Percentiles rank a stretch among this genome's conserved stretches.
phyloP scores from a whole-genome alignment of 2,113 vertebrate genomes.

The Apodemus sylvaticus region DNA sequence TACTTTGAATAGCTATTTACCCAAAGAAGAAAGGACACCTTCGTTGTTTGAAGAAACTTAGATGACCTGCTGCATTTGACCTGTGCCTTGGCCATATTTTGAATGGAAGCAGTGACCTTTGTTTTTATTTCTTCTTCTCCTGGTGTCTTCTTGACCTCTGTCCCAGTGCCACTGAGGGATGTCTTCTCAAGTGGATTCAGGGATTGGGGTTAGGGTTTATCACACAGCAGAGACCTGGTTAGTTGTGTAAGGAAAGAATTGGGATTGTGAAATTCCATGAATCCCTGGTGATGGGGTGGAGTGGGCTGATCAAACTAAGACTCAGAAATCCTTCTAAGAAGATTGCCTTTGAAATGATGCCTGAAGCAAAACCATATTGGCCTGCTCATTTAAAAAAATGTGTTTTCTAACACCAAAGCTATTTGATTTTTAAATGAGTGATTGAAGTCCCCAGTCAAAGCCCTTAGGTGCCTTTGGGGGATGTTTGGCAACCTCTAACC shows the following conservation, averaged over 20 bases:
- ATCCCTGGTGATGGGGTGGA: neutral
- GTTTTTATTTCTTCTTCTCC: neutral
- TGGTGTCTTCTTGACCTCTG: neutral
- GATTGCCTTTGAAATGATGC: conserved; percentile 62
- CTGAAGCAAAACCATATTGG: conserved; percentile 67
- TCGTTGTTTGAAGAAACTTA: neutral
- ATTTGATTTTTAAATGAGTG: conserved; percentile 72
- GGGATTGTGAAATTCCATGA: neutral
- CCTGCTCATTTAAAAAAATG: conserved; percentile 58
- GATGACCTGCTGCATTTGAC: neutral
- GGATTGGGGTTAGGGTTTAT: neutral
- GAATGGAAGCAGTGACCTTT: neutral
- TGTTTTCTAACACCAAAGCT: conserved; percentile 71
- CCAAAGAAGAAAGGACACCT: neutral
- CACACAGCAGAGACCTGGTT: neutral
- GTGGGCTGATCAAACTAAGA: conserved; percentile 7
- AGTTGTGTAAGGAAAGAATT: neutral
- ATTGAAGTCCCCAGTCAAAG: conserved; percentile 72
- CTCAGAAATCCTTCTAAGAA: conserved; percentile 45
- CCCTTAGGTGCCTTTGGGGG: conserved; percentile 50
- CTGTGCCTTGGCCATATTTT: neutral
- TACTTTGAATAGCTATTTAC: neutral
- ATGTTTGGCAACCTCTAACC: conserved; percentile 48
- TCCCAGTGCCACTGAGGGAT: neutral
- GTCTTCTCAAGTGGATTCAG: neutral